Evolutionary conservation across 2,797 vertebrate species (phyloP).

Genomic region (Lepus townsendii): DNA sequence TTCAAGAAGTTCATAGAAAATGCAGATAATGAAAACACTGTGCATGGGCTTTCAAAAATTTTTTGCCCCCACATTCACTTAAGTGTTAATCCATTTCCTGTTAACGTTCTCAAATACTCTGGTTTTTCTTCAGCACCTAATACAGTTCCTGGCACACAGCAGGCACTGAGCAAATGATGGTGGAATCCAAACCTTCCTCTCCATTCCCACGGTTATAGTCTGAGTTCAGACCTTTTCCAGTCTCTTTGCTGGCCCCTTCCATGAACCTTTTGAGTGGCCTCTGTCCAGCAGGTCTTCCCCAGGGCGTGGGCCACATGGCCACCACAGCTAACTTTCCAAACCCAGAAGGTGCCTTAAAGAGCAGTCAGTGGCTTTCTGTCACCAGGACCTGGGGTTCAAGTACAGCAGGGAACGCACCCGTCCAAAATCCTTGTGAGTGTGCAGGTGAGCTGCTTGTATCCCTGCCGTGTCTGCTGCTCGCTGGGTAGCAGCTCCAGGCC

Average conservation of each 20-base stretch:
- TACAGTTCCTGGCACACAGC: neutral
- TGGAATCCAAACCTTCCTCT: constrained; percentile 34
- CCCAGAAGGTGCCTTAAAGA: neutral
- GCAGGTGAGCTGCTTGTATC: neutral
- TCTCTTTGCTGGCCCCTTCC: neutral
- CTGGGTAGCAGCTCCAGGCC: neutral
- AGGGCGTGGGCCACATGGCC: neutral
- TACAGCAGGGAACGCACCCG: neutral
- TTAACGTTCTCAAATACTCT: too few species aligned
- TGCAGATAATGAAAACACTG: too few species aligned
- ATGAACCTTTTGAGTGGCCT: constrained; percentile 2
- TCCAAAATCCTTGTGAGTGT: neutral
- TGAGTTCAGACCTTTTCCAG: neutral
- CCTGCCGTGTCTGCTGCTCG: neutral
- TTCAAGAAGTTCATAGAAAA: too few species aligned
- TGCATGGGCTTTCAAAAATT: too few species aligned
- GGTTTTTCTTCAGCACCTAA: neutral
- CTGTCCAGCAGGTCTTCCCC: constrained; percentile 2
- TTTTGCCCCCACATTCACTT: too few species aligned
- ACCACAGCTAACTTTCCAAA: neutral
- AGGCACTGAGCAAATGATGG: neutral
- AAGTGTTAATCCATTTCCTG: too few species aligned
- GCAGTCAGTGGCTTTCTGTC: neutral
- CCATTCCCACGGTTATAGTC: neutral
- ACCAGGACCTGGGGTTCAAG: neutral